phyloP scores from a whole-genome alignment of 2,888 invertebrate species.

The Boloria selene region DNA sequence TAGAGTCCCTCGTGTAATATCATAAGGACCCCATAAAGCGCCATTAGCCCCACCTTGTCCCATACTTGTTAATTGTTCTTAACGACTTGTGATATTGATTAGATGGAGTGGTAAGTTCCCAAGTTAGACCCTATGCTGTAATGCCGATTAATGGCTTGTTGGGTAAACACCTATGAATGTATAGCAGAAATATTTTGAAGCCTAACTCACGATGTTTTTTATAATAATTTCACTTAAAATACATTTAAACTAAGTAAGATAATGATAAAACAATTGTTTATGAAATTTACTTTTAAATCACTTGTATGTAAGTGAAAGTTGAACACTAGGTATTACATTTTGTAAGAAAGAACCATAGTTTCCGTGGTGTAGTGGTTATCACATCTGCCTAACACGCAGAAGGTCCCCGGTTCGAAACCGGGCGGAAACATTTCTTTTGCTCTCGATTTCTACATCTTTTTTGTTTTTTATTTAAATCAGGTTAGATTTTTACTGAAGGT shows the following conservation, averaged over 20 bases:
- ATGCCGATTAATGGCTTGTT: constrained; percentile 7
- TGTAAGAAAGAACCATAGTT: constrained; percentile 35
- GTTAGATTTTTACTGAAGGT: background rate
- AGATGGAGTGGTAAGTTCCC: constrained; percentile 19
- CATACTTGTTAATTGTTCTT: constrained; percentile 57
- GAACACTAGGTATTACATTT: too few species aligned
- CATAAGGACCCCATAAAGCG: constrained; percentile 32
- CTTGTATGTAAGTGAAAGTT: too few species aligned
- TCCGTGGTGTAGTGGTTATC: constrained; percentile 91
- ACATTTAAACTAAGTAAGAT: too few species aligned
- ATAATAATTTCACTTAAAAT: too few species aligned
- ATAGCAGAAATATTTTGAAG: too few species aligned
- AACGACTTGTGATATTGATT: constrained; percentile 42
- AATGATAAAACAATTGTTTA: too few species aligned
- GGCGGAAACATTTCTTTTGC: constrained; percentile 85
- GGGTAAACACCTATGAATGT: background rate
- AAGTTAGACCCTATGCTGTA: constrained; percentile 2
- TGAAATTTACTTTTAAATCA: too few species aligned
- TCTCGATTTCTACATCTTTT: too few species aligned
- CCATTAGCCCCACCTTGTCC: constrained; percentile 42
- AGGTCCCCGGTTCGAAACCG: constrained; percentile 95
- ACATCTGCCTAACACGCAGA: constrained; percentile 96
- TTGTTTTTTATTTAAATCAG: too few species aligned
- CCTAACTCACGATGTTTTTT: too few species aligned
- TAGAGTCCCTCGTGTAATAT: constrained; percentile 16